These are phyloP conservation scores for Myiozetetes cayanensis DNA, from an alignment of 2,113 vertebrate genomes.

Conservation along the genomic window DNA sequence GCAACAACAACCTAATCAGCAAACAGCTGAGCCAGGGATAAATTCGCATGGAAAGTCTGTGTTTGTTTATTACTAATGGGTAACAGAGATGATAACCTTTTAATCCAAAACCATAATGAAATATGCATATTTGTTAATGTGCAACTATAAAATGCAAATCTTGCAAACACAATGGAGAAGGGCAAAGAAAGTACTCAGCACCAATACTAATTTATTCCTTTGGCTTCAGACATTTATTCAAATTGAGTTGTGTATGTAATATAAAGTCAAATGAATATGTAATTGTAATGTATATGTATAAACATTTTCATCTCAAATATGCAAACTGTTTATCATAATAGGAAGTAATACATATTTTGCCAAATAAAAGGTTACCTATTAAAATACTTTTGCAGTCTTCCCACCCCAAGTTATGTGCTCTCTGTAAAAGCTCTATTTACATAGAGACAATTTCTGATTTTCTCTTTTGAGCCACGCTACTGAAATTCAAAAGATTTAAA, in stretches of 20 bases:
- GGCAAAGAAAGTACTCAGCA: slow-evolving; percentile 57
- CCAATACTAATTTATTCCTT: slow-evolving; percentile 70
- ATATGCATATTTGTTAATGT: slow-evolving; percentile 76
- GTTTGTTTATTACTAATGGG: slow-evolving; percentile 74
- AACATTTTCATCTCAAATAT: slow-evolving; percentile 71
- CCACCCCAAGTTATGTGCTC: slow-evolving; percentile 47
- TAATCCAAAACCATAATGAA: slow-evolving; percentile 74
- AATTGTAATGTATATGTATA: slow-evolving; percentile 75
- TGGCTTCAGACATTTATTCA: slow-evolving; percentile 73
- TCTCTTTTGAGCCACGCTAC: not conserved
- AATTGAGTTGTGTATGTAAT: slow-evolving; percentile 74
- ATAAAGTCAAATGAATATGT: slow-evolving; percentile 75
- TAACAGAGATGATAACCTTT: slow-evolving; percentile 74
- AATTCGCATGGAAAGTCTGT: slow-evolving; percentile 64
- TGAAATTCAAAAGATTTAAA: slow-evolving; percentile 54
- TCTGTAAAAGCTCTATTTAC: slow-evolving; percentile 60
- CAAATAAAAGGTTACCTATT: slow-evolving; percentile 73
- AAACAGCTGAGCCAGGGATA: slow-evolving; percentile 64
- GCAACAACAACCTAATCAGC: slow-evolving; percentile 62
- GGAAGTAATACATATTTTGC: slow-evolving; percentile 73
- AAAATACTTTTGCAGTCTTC: slow-evolving; percentile 60
- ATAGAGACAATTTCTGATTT: slow-evolving; percentile 47
- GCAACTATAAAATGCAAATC: slow-evolving; percentile 72
- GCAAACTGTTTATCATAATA: slow-evolving; percentile 76
- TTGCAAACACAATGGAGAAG: slow-evolving; percentile 69